These are phyloP conservation scores for Uria aalge DNA, from an alignment of 2,113 vertebrate species.

Conservation along the genomic window DNA sequence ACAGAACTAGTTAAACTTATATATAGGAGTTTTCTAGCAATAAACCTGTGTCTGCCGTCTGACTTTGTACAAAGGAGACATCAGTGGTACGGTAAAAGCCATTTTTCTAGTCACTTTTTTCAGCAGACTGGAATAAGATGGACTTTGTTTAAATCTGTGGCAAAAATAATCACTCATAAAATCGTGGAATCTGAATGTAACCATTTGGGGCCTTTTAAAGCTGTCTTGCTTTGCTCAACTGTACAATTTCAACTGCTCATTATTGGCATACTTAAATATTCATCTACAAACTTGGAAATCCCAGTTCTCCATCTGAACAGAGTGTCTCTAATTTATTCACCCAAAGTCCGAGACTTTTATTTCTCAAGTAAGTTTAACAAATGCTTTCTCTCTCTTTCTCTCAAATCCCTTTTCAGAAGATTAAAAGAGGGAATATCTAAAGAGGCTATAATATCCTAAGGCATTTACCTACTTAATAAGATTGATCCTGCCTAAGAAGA, in stretches of 20 bases:
- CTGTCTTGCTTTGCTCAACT: not conserved
- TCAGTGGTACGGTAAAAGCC: not conserved
- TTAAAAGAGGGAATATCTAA: conserved; percentile 14
- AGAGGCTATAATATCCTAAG: not conserved
- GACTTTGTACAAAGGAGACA: not conserved
- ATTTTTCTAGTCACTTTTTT: not conserved
- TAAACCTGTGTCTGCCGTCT: not conserved
- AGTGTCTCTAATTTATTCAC: not conserved
- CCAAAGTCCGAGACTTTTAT: not conserved
- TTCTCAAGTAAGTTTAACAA: not conserved
- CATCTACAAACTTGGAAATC: conserved; percentile 27
- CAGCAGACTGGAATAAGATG: not conserved
- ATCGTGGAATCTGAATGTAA: not conserved
- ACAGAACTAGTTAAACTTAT: not conserved
- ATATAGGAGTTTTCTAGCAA: not conserved
- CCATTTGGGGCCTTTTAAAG: not conserved
- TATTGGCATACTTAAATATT: conserved; percentile 9
- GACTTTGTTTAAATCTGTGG: conserved; percentile 11
- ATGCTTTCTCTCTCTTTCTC: not conserved
- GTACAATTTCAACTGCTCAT: not conserved
- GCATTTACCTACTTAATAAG: not conserved
- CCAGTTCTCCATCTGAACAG: not conserved
- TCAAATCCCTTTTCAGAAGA: conserved; percentile 17
- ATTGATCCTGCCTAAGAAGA: not conserved
- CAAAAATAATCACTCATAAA: conserved; percentile 29